A percentile compares a stretch with the other conserved stretches of the same genome.
phyloP scores from a whole-genome alignment of 2,888 invertebrate genomes.

The Eulithis prunata region DNA sequence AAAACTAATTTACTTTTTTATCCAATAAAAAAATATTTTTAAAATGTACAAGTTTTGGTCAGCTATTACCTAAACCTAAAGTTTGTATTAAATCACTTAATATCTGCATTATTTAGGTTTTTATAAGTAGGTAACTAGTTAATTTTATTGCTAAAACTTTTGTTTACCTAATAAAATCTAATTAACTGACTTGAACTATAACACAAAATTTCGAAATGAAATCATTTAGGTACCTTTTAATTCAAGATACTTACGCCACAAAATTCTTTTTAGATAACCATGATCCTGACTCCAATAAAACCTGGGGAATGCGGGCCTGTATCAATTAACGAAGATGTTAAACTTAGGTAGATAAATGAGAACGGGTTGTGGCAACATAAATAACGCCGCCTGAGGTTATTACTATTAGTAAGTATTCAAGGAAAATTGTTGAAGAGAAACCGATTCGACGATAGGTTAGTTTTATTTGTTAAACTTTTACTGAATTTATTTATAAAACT shows the following conservation, averaged over 20 bases:
- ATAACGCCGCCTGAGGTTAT: conserved; percentile 50
- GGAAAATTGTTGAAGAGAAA: conserved; percentile 51
- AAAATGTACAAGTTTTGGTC: too few relatives aligned
- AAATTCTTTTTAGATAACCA: conserved; percentile 56
- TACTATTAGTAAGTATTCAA: conserved; percentile 45
- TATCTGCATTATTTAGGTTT: too few relatives aligned
- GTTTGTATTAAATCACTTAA: too few relatives aligned
- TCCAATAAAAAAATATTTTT: too few relatives aligned
- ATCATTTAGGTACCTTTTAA: conserved; percentile 19
- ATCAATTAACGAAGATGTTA: conserved; percentile 77
- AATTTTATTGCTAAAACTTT: too few relatives aligned
- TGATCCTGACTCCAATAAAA: conserved; percentile 64
- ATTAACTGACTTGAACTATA: too few relatives aligned
- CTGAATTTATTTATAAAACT: neutral
- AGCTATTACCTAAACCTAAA: too few relatives aligned
- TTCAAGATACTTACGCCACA: conserved; percentile 43
- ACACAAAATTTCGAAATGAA: conserved; percentile 17
- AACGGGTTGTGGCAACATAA: conserved; percentile 54
- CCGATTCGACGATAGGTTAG: conserved; percentile 25
- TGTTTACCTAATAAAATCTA: too few relatives aligned
- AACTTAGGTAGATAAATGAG: conserved; percentile 56
- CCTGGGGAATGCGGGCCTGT: conserved; percentile 69
- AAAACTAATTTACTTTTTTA: too few relatives aligned
- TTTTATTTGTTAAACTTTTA: conserved; percentile 18
- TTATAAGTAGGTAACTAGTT: too few relatives aligned